Conservation (phyloP, 2,113 vertebrate genomes). For the Bubo bubo region DNA sequence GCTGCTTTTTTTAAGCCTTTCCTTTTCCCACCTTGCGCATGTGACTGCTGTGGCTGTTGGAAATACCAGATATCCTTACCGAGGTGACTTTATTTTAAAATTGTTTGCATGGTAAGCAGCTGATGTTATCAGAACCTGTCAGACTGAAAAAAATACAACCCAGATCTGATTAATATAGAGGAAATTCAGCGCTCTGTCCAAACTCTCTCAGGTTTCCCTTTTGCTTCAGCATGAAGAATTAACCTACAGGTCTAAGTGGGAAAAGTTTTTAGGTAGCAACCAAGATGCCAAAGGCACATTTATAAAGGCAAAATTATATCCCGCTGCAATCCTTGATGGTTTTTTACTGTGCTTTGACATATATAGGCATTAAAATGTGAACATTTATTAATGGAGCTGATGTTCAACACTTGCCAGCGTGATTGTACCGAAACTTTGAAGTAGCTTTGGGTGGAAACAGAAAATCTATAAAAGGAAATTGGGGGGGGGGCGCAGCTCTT, state of each 20-base stretch:
- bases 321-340: neutral
- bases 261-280: neutral
- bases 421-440: neutral
- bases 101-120: neutral
- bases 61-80: neutral
- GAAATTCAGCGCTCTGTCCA: neutral
- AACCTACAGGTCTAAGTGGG: neutral
- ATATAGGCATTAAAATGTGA: neutral
- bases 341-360: neutral
- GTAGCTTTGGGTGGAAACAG: neutral
- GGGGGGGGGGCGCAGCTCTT: neutral
- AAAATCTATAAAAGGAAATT: neutral
- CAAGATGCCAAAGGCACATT: neutral
- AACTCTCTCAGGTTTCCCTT: neutral
- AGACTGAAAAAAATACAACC: neutral
- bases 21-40: fast-evolving
- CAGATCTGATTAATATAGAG: neutral
- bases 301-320: neutral
- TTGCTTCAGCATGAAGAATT: neutral
- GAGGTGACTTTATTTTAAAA: neutral
- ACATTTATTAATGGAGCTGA: no score
- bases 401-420: neutral
- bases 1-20: neutral
- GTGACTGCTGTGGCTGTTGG: neutral
- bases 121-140: neutral